Base-by-base conservation (phyloP, 2,888 invertebrate genomes). In the Artemia sp. region DNA sequence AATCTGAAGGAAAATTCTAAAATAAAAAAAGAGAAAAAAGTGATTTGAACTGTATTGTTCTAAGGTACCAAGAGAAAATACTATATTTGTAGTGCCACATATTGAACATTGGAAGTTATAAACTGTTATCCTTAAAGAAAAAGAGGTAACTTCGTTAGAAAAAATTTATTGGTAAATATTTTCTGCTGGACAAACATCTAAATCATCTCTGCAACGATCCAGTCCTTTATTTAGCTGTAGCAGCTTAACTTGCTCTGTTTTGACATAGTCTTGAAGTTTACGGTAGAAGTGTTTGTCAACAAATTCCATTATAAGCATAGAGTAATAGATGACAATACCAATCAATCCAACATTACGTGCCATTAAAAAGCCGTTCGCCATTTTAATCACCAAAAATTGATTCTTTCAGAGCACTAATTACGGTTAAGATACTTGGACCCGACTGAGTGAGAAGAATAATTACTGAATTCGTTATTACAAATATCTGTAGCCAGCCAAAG, bases 361-460 rank as follows among this genome's bases (percentile, higher is more conserved):
- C 9, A 24, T 24, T 24, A 58, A 10, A 24, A 58, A 58, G 9
- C 14, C 64, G 64, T 58, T 24, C 2, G 24, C 64, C 64, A 58
- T 58, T 24, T 58, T 58, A n/a, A 10, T 58, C 64, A 1, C 64
- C 11, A 10, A 11, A 58, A 58, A 58, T 58, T 24, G 24, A 24
- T 58, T 58, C 64, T 58, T 58, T 58, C 2, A 58, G 64, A n/a
- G 64, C 8, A n/a, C 24, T 24, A 58, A 58, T 19, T 58, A 24
- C 64, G n/a, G 8, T 58, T n/a, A 24, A n/a, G 64, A 58, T 10
- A 8, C 24, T n/a, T 10, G 64, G 64, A 19, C 64, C 64, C n/a
- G 64, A 58, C 64, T 58, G 64, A 58, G 64, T 58, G 14, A 58
- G 64, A 8, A 58, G 24, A 58, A 58, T 58, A 11, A 58, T 58